Base-by-base conservation (phyloP, 2,113 vertebrate species). In the Carassius gibelio region DNA sequence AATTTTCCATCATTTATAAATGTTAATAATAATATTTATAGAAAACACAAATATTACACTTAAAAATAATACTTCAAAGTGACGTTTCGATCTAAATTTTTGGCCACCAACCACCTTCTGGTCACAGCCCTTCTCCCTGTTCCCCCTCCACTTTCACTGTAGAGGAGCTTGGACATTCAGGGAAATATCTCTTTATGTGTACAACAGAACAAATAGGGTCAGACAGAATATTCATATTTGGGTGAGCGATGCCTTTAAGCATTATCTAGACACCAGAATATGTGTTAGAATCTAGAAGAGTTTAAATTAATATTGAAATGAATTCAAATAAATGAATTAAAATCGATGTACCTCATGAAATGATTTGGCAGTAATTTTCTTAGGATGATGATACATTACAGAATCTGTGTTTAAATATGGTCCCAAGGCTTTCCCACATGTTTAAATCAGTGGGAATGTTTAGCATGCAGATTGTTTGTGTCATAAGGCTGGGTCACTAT, bases 401-500 rank as follows among this genome's bases (percentile, higher is more conserved):
- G n/a, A 78, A 83, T 75, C 23, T 45, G 50, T 30, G 61, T 75
- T 61, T 75, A 85, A 83, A 83, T 75, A 2, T 48, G n/a, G 38
- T 80, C 21, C 61, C 61, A 52, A 82, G 9, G 4, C 13, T 11
- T 59, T 61, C 81, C 81, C 75, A 52, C 84, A 64, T 64, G 50
- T 36, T 61, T 55, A 30, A 69, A 84, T 72, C 71, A 72, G 81
- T 72, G 34, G 30, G 23, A 48, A 77, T 55, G 26, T 55, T 26
- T 42, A 11, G 57, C 82, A 62, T 83, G 82, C 66, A 69, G 83
- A 68, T 84, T 50, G 13, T 10, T 34, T 86, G 81, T 89, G 68
- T 90, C 77, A 77, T 84, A 59, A 88, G 66, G 83, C 85, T 88
- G 75, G 81, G 68, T 69, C 64, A 80, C 85, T 84, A 92, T 90